Conservation (phyloP, 2,113 vertebrate species). For the Bombycilla garrulus region DNA sequence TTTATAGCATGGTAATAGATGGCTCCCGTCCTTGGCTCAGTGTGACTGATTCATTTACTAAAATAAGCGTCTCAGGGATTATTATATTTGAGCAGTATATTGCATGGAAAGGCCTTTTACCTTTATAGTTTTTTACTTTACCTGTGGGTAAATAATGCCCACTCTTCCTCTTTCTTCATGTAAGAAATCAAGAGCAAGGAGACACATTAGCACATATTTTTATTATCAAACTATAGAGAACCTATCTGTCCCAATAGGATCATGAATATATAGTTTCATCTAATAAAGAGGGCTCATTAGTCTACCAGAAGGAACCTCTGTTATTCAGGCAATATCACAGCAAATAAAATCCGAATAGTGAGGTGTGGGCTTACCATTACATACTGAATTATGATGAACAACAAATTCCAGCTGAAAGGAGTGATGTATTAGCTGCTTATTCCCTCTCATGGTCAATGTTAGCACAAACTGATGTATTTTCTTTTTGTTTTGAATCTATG, state of each 20-base stretch:
- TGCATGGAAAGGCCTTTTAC: slow-evolving; percentile 62
- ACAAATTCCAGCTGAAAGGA: slow-evolving; percentile 1
- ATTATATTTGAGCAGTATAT: slow-evolving; percentile 60
- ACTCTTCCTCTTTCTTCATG: slow-evolving; percentile 2
- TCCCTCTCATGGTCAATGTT: neutral
- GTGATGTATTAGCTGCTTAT: neutral
- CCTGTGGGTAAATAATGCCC: slow-evolving; percentile 57
- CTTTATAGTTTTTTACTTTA: slow-evolving; percentile 70
- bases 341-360: slow-evolving; percentile 28
- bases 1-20: slow-evolving; percentile 60
- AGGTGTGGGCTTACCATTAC: neutral
- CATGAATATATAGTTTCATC: slow-evolving; percentile 30
- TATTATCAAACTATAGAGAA: slow-evolving; percentile 56
- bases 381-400: slow-evolving; percentile 29
- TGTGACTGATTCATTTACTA: slow-evolving; percentile 69
- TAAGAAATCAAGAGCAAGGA: slow-evolving; percentile 50
- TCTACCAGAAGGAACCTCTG: neutral
- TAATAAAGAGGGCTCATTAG: slow-evolving; percentile 51
- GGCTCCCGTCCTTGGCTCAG: slow-evolving; percentile 38
- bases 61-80: slow-evolving; percentile 69
- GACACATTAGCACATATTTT: slow-evolving; percentile 52
- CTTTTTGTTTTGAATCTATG: neutral
- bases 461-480: neutral
- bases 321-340: neutral
- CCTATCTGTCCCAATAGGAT: slow-evolving; percentile 61